Percentiles rank a stretch among this genome's conserved stretches.
Evolutionary conservation across 2,888 invertebrate species (phyloP).

Genomic region (Doris montereyensis): DNA sequence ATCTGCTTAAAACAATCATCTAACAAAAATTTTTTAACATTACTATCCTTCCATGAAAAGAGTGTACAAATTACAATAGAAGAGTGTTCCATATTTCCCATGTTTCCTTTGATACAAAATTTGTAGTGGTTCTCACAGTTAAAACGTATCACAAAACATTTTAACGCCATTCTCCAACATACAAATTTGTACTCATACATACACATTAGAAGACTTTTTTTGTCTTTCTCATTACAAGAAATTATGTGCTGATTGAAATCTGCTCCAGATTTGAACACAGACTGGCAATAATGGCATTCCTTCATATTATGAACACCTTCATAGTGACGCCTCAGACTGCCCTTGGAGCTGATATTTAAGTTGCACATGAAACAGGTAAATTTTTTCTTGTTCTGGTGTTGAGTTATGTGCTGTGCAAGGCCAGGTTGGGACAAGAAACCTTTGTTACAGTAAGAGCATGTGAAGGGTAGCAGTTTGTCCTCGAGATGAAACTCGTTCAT

Average conservation of each 20-base stretch:
- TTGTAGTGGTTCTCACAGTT: too few species aligned
- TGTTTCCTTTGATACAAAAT: too few species aligned
- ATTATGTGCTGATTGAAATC: slow-evolving; percentile 35
- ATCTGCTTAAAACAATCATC: too few species aligned
- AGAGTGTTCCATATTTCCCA: too few species aligned
- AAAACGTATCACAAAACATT: too few species aligned
- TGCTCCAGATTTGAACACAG: slow-evolving; percentile 30
- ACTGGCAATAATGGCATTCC: slow-evolving; percentile 37
- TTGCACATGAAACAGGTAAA: slow-evolving; percentile 32
- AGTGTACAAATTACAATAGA: too few species aligned
- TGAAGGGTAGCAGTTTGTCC: slow-evolving; percentile 35
- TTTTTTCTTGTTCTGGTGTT: slow-evolving; percentile 18
- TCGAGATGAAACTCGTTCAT: slow-evolving; percentile 37
- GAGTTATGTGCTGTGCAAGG: slow-evolving; percentile 21
- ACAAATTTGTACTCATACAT: too few species aligned
- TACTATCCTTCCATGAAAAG: too few species aligned
- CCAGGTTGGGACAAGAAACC: slow-evolving; percentile 36
- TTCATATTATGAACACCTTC: slow-evolving; percentile 34
- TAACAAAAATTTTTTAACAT: too few species aligned
- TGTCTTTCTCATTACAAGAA: too few species aligned
- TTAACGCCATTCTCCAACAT: not conserved
- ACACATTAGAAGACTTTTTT: too few species aligned
- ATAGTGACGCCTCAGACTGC: slow-evolving; percentile 30
- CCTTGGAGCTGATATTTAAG: slow-evolving; percentile 34
- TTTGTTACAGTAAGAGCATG: slow-evolving; percentile 33